phyloP scores from a whole-genome alignment of 2,797 vertebrate species.

The Cottoperca gobio region DNA sequence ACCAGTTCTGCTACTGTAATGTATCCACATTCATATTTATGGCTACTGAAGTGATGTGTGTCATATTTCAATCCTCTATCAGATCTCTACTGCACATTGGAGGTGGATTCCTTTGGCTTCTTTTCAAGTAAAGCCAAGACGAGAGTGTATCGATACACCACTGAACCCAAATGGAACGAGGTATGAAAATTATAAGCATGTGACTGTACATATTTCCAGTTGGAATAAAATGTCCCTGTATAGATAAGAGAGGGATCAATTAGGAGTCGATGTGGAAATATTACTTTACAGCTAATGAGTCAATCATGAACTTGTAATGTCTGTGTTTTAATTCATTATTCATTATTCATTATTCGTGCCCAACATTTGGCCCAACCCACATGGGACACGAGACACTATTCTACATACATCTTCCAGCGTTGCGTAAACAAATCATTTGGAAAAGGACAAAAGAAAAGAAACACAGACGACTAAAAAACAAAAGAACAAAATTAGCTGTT shows the following conservation, averaged over 20 bases:
- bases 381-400: too few relatives aligned
- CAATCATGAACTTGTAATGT: background rate
- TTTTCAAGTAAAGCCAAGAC: slow-evolving; percentile 99
- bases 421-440: too few relatives aligned
- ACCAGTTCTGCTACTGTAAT: slow-evolving; percentile 1
- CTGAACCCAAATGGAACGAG: slow-evolving; percentile 99
- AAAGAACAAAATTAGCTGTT: too few relatives aligned
- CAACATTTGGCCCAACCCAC: too few relatives aligned
- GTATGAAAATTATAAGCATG: slow-evolving; percentile 72
- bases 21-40: too few relatives aligned
- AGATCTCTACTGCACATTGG: slow-evolving; percentile 98
- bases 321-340: too few relatives aligned
- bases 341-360: too few relatives aligned
- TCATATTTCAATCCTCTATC: slow-evolving; percentile 17
- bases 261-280: background rate
- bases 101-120: slow-evolving; percentile 98
- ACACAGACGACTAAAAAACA: too few relatives aligned
- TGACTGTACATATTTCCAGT: background rate
- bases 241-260: background rate
- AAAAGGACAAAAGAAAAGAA: too few relatives aligned
- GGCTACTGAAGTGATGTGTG: too few relatives aligned
- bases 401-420: too few relatives aligned
- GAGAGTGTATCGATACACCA: slow-evolving; percentile 95
- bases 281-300: background rate
- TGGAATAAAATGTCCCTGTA: background rate